Percentiles rank a stretch among this genome's conserved stretches.
Conservation (phyloP, 1,140 invertebrate species). For the Ceratosolen fusciceps region DNA sequence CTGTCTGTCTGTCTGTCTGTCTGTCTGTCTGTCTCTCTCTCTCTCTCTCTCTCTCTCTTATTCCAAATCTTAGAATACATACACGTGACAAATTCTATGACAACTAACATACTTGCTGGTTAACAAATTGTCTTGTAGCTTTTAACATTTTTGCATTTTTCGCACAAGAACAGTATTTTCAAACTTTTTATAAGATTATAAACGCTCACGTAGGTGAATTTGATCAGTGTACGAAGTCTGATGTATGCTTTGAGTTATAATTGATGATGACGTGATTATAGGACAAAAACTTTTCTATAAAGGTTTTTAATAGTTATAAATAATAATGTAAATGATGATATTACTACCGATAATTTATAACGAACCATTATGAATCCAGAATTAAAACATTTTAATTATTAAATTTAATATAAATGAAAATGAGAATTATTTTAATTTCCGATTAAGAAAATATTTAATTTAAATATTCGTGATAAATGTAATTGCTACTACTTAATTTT, state of each 20-base stretch:
- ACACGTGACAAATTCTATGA: background rate
- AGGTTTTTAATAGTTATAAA: background rate
- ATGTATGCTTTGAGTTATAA: background rate
- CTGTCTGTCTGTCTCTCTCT: background rate
- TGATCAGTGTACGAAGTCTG: background rate
- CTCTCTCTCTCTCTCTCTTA: background rate
- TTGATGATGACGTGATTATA: background rate
- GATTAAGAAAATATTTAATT: background rate
- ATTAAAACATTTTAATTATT: background rate
- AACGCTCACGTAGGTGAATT: background rate
- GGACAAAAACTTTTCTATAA: background rate
- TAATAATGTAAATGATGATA: background rate
- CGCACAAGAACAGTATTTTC: background rate
- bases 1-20: background rate
- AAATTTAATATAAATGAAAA: background rate
- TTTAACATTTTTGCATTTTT: background rate
- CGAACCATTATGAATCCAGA: too few species aligned
- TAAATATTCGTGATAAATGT: background rate
- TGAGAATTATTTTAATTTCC: background rate
- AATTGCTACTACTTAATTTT: background rate
- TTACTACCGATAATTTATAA: too few species aligned
- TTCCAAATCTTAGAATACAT: too few species aligned
- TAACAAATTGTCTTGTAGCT: background rate
- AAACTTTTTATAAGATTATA: background rate
- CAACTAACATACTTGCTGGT: background rate